Percentiles rank a stretch among this genome's conserved stretches.
These are phyloP conservation scores for Lates japonicus DNA, from an alignment of 2,797 vertebrate genomes.

Conservation along the genomic window DNA sequence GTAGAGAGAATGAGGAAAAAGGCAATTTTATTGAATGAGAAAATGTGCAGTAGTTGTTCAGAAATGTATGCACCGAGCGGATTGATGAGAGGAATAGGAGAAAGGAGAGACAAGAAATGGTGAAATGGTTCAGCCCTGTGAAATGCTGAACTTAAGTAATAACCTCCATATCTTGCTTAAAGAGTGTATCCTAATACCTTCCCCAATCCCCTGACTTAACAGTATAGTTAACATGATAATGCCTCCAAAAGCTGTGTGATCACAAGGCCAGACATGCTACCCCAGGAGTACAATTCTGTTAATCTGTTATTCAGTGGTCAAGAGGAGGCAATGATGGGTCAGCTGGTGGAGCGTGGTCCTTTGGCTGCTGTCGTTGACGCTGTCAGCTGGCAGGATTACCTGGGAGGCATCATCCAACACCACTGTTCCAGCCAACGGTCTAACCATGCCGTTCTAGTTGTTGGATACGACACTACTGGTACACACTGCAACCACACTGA, in stretches of 20 bases:
- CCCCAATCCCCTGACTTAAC: neutral
- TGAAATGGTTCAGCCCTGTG: neutral
- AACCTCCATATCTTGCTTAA: neutral
- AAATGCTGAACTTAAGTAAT: slow-evolving; percentile 13
- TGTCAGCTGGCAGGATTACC: slow-evolving; percentile 96
- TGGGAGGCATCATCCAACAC: slow-evolving; percentile 95
- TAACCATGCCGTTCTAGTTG: slow-evolving; percentile 93
- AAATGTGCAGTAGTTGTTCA: slow-evolving; percentile 17
- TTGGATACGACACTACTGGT: slow-evolving; percentile 93
- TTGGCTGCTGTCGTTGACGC: slow-evolving; percentile 91
- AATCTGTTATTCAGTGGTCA: slow-evolving; percentile 77
- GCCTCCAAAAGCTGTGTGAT: neutral
- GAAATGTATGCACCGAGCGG: neutral
- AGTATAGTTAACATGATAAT: neutral
- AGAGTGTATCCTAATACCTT: neutral
- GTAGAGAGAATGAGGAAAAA: slow-evolving; percentile 4
- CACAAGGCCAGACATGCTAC: neutral
- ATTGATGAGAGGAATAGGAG: neutral
- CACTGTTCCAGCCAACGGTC: slow-evolving; percentile 93
- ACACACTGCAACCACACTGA: slow-evolving; percentile 11
- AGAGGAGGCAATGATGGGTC: slow-evolving; percentile 90
- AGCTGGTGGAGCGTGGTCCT: slow-evolving; percentile 88
- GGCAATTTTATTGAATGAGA: neutral
- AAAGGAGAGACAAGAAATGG: neutral
- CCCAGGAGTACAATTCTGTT: neutral